Base-by-base conservation (phyloP, 2,888 invertebrate species). In the Euplexia lucipara region DNA sequence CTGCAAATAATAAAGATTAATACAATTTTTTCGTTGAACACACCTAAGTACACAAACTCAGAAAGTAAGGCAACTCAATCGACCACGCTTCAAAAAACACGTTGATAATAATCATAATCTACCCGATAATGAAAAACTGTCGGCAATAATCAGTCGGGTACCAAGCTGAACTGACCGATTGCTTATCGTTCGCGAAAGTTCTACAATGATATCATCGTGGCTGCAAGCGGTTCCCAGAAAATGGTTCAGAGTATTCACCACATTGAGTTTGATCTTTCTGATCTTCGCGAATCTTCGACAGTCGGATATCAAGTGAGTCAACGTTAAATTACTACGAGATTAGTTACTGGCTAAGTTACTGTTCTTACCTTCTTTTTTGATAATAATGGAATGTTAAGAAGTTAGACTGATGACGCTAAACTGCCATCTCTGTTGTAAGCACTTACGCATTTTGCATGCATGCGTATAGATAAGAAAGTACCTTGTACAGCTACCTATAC, bases 101-200 rank as follows among this genome's bases (percentile, higher is more conserved):
- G 39, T 74, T 32, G 68, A 62, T 53, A 68, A 54, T 53, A 63
- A n/a, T 49, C 34, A 65, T 65, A 49, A 34, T 69, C 41, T 12
- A 22, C 34, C 35, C 54, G 66, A 76, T 68, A 74, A 35, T 48
- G 47, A 49, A 59, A 47, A 49, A 48, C 34, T 41, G 49, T 35
- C 12, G 51, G 30, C 10, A 66, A 56, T 26, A 14, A 66, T 51
- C 49, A 65, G 39, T 65, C 54, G 54, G 57, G 56, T 47, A 61
- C 51, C 57, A 52, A 20, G 3, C 20, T 41, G 9, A 16, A 61
- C 54, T 72, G 72, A 72, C 63, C 62, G 71, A 75, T 71, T 69
- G 63, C 41, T 60, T 56, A 70, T 66, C 69, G 42, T 86, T 90
- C 90, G 81, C 86, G 88, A 91, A 88, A 67, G 75, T 90, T 90